Evolutionary conservation across 1,140 invertebrate genomes (phyloP).

Genomic region (Teleogryllus occipitalis): DNA sequence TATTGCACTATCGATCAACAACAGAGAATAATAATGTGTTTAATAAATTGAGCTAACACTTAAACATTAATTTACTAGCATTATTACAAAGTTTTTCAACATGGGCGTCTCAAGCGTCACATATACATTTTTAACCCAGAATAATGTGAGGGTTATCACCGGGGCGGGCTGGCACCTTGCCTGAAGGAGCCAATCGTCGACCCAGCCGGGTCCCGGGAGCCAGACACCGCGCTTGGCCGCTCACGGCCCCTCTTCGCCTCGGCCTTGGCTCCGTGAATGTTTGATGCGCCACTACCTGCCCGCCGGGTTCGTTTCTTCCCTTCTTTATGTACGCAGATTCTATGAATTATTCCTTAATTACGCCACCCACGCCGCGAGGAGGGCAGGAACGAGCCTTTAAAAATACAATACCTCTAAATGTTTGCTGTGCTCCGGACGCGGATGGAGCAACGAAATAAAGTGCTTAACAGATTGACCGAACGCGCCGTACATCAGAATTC

Average conservation of each 20-base stretch:
- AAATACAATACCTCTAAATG: neutral
- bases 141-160: too few species aligned
- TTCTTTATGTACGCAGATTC: constrained; percentile 4
- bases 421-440: neutral
- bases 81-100: too few species aligned
- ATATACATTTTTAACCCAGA: too few species aligned
- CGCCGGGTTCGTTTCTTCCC: neutral
- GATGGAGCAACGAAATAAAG: neutral
- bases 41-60: too few species aligned
- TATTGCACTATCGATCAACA: too few species aligned
- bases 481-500: neutral
- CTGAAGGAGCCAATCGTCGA: too few species aligned
- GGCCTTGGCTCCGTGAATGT: neutral
- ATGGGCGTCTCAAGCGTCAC: too few species aligned
- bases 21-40: too few species aligned
- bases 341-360: neutral
- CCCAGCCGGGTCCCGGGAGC: too few species aligned
- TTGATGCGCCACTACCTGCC: neutral
- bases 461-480: neutral
- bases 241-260: neutral
- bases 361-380: neutral
- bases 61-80: too few species aligned
- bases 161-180: too few species aligned
- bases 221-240: too few species aligned
- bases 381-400: neutral